Base-by-base conservation (phyloP, 2,888 invertebrate genomes). In the Atrina japonica region DNA sequence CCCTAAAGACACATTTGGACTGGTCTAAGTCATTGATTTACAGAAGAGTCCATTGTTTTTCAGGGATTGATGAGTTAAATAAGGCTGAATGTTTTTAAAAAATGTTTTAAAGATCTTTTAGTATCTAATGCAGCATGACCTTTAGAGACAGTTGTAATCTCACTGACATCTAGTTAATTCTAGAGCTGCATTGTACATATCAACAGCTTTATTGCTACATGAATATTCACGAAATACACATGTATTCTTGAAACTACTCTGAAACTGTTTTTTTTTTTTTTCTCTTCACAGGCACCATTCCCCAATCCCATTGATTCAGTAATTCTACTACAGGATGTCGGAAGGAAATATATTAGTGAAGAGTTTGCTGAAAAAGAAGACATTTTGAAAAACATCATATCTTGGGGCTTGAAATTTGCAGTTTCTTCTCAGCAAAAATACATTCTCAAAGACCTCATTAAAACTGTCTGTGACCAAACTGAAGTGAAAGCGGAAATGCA, bases 231-330 rank as follows among this genome's bases (percentile, higher is more conserved):
- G 6, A 47, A 6, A 47, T 53, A 40, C n/a, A 40, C 3, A 14
- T 40, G 14, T 59, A 18, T 16, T 23, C 18, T 18, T 60, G 18
- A 14, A 3, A 53, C 14, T 53, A 18, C 27, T 52, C 29, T 45
- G 11, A 40, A 18, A 6, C 27, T 23, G 25, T 2, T 21, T 27
- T 47, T 56, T 25, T 16, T 23, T 49, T 7, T 14, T 49, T 69
- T 61, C 45, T 49, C 55, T 7, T 78, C 75, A 47, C 75, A 79
- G 80, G 69, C 74, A n/a, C 76, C 84, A 16, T 88, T 87, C 67
- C 88, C 88, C 0, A 81, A 80, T 49, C 84, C 86, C 0, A 72
- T 83, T 43, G 77, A 76, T 21, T 79, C 84, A 6, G 81, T 84
- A 21, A 77, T 76, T 45, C 65, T 78, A 23, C 61, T 88, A 61